Base-by-base conservation (phyloP, 2,113 vertebrate species). In the Brienomyrus brachyistius region DNA sequence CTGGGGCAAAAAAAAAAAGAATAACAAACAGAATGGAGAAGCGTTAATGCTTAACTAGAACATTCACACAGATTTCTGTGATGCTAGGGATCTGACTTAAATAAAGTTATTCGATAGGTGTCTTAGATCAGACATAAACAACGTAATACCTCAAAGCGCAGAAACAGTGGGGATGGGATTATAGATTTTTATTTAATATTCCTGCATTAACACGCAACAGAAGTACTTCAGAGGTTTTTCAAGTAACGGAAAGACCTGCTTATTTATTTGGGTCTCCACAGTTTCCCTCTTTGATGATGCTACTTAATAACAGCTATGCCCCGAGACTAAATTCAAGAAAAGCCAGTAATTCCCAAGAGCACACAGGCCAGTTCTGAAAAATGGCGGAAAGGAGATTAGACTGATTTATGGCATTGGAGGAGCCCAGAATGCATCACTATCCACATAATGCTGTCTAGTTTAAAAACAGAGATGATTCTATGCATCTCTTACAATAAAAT, bases 1-100 rank as follows among this genome's bases (percentile, higher is more conserved):
- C 94, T 91, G 80, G 90, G 51, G 91, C 89, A 85, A 51, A 40
- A 40, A 40, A 1, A 92, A 31, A 70, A 8, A 86, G 15, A 62
- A 27, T 52, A 19, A 47, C 45, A 91, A 82, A 90, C 17, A 77
- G 10, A n/a, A 35, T 87, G 31, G n/a, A 56, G 48, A 35, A 87
- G 51, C 15, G 11, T 54, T 43, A 35, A 11, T 27, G 47, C 19
- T 66, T 4, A 27, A 35, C 23, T 45, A 45, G 8, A 27, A 23
- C 62, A 51, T 86, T 50, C 47, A 10, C 3, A 40, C 45, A 27
- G 10, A 47, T 88, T 31, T 43, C 54, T 88, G 54, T 70, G 87
- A 88, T 47, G 43, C 21, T 21, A 62, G 35, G 40, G 19, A 43
- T n/a, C 87, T 66, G 15, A 66, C 54, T 47, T 80, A 80, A 80